Base-by-base conservation (phyloP, 2,113 vertebrate genomes). In the Sitta europaea region DNA sequence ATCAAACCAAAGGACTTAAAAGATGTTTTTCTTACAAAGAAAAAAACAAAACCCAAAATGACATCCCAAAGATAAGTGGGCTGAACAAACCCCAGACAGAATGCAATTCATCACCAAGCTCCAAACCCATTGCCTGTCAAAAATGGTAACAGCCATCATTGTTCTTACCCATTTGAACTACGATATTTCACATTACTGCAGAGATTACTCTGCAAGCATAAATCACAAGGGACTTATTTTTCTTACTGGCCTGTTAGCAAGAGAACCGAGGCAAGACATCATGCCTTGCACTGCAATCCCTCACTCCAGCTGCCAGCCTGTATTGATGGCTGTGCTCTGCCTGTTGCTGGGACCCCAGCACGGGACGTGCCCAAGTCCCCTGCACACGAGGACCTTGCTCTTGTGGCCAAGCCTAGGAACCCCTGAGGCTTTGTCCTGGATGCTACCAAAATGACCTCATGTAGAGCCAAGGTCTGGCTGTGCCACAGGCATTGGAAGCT, bases 201-300 rank as follows among this genome's bases (percentile, higher is more conserved):
- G 90, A 96, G 94, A 94, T 94, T 95, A 90, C 58, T 86, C 85
- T 4, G 3, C 82, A 28, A 61, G 81, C 29, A 94, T 92, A 91
- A 95, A 96, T 96, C 93, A 94, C 73, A 59, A 45, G 83, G 59
- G 92, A 72, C 94, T 96, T 94, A 91, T 95, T 94, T 91, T 94
- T 94, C 91, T 93, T 91, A 45, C 88, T 91, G 62, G 59, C 42
- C 84, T 43, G 86, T 91, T 96, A 92, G 83, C 67, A 82, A 72
- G 77, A 80, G 84, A 95, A 57, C 38, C 0, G 33, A 96, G 94
- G 81, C 91, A 89, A 90, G 86, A 68, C 73, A 84, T 94, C 91
- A 71, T 3, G 35, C 58, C 58, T 82, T 48, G 50, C 74, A 40
- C 76, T 33, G 57, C 43, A 63, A 94, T 88, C 70, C 77, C 71